These are phyloP conservation scores for Aporophyla nigra DNA, from an alignment of 2,888 invertebrate genomes.

Conservation along the genomic window DNA sequence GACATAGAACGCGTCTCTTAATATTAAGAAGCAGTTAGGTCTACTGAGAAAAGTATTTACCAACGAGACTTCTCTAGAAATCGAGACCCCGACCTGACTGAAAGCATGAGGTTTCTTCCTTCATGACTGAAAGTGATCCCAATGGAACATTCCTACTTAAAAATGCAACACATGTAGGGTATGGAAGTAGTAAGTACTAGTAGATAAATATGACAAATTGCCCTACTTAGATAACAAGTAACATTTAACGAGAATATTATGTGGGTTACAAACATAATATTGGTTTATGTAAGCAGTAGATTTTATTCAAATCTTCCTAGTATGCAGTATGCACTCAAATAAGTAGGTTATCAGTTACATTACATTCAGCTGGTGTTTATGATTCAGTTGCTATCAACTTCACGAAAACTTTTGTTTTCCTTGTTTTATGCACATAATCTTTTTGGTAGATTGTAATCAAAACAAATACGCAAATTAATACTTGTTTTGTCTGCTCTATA, in stretches of 20 bases:
- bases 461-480: neutral
- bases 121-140: neutral
- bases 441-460: neutral
- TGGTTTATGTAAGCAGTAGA: slow-evolving; percentile 22
- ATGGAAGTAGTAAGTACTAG: neutral
- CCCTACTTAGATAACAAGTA: slow-evolving; percentile 43
- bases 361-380: slow-evolving; percentile 22
- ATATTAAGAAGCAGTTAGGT: no score
- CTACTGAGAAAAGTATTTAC: no score
- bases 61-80: no score
- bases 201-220: slow-evolving; percentile 20
- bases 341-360: slow-evolving; percentile 35
- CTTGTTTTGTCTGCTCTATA: neutral
- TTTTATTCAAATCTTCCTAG: slow-evolving; percentile 21
- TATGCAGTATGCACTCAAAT: neutral
- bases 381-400: slow-evolving; percentile 25
- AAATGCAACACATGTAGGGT: neutral
- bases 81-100: neutral
- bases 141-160: neutral
- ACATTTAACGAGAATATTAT: slow-evolving; percentile 27
- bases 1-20: no score
- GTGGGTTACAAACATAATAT: slow-evolving; percentile 29
- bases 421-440: neutral
- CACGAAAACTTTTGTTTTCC: neutral
- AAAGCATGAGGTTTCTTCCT: no score